These are phyloP conservation scores for Diacarnus erythraeanus DNA, from an alignment of 37 sponge, comb jelly and placozoan genomes.

Conservation along the genomic window DNA sequence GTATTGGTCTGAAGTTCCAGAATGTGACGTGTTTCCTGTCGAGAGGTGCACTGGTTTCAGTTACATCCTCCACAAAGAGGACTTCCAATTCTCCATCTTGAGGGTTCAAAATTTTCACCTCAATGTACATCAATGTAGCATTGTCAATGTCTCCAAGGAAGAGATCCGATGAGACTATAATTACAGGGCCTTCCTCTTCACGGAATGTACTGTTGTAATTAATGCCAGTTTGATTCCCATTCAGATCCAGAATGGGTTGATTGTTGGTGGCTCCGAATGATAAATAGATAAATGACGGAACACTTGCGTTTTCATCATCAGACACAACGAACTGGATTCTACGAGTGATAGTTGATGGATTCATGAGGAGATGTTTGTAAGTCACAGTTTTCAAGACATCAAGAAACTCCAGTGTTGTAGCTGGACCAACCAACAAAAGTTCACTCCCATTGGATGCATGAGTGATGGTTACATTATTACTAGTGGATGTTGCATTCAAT, in stretches of 20 bases:
- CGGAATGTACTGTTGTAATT: conserved; percentile 38
- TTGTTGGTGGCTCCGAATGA: conserved; percentile 74
- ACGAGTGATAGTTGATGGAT: conserved; percentile 54
- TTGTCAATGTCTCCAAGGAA: conserved; percentile 84
- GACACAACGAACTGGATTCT: conserved; percentile 65
- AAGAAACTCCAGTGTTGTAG: conserved; percentile 58
- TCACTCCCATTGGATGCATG: conserved; percentile 11
- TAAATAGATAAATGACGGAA: conserved; percentile 60
- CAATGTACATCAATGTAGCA: conserved; percentile 51
- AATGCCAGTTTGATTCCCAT: conserved; percentile 65
- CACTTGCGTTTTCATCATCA: conserved; percentile 71
- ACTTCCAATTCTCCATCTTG: conserved; percentile 60
- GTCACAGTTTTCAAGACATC: conserved; percentile 61
- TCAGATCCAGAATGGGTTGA: conserved; percentile 80
- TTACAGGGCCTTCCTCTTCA: conserved; percentile 76
- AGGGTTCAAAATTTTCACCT: conserved; percentile 46
- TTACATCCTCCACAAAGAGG: conserved; percentile 61
- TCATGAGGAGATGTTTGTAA: conserved; percentile 67
- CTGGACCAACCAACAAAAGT: conserved; percentile 76
- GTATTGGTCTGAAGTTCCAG: conserved; percentile 54
- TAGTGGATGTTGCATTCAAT: conserved; percentile 44
- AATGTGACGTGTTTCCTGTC: conserved; percentile 47
- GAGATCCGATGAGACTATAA: conserved; percentile 29
- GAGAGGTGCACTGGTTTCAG: conserved; percentile 33
- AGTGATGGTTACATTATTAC: conserved; percentile 35